Conservation (phyloP, 2,888 invertebrate species). For the Cosmia pyralina region DNA sequence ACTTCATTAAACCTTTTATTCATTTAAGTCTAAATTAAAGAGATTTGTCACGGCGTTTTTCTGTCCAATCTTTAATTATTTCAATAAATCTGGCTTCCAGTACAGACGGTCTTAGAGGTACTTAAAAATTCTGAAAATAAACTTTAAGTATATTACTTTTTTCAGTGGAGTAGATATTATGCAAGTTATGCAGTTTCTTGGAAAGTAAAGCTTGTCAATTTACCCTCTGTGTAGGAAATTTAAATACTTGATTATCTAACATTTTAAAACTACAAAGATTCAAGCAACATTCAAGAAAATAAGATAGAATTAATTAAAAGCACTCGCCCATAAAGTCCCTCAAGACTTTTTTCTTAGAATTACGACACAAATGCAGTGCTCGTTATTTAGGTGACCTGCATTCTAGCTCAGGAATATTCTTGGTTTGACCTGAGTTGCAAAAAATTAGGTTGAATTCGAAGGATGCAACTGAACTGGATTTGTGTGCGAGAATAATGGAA, state of each 20-base stretch:
- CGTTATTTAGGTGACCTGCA: constrained; percentile 31
- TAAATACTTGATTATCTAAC: too few species aligned
- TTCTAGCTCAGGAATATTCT: constrained; percentile 4
- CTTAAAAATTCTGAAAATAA: too few species aligned
- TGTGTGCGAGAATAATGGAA: constrained; percentile 3
- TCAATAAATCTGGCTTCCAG: constrained; percentile 2
- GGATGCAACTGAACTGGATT: constrained; percentile 1
- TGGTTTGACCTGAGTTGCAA: constrained; percentile 8
- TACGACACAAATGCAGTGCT: constrained; percentile 14
- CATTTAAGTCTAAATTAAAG: not conserved
- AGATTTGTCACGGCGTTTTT: not conserved
- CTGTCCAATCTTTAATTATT: constrained; percentile 2
- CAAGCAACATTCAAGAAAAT: constrained; percentile 3
- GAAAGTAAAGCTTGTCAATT: not conserved
- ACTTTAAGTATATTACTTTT: too few species aligned
- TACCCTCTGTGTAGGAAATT: too few species aligned
- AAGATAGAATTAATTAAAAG: constrained; percentile 15
- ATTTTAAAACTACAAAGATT: not conserved
- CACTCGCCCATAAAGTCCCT: not conserved
- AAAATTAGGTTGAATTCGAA: constrained; percentile 12
- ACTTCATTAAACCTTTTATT: not conserved
- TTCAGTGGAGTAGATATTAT: too few species aligned
- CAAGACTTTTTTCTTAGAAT: not conserved
- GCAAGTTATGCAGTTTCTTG: not conserved
- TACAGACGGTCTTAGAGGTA: too few species aligned